A percentile compares a stretch with the other conserved stretches of the same genome.
phyloP scores from a whole-genome alignment of 2,113 vertebrate genomes.

The Dicentrarchus labrax region DNA sequence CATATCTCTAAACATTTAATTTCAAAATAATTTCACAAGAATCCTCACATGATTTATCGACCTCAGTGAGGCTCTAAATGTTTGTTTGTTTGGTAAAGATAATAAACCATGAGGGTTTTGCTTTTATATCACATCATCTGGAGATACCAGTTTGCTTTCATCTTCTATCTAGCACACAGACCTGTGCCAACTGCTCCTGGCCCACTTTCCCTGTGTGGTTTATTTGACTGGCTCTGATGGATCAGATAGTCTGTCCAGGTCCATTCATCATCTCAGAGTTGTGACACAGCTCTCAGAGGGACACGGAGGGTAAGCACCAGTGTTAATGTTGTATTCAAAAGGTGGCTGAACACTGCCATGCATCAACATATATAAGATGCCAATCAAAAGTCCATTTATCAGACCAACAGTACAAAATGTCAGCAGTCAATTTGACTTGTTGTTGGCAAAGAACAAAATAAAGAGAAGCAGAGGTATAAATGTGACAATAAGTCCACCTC shows the following conservation, averaged over 20 bases:
- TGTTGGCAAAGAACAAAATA: neutral
- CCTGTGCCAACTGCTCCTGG: conserved; percentile 23
- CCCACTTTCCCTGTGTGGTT: conserved; percentile 20
- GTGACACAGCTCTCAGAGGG: conserved; percentile 29
- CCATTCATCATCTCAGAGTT: conserved; percentile 39
- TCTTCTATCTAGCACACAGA: neutral
- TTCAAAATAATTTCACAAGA: conserved; percentile 4
- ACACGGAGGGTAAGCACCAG: conserved; percentile 1
- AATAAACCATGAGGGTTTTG: conserved; percentile 10
- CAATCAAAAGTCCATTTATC: conserved; percentile 32
- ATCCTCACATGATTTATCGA: neutral
- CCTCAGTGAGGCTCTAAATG: neutral
- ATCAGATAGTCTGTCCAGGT: conserved; percentile 33
- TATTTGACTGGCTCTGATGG: conserved; percentile 23
- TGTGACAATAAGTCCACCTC: neutral
- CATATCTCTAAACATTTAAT: conserved; percentile 3
- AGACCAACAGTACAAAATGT: neutral
- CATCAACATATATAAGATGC: conserved; percentile 10
- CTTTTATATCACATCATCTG: conserved; percentile 6
- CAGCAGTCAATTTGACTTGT: neutral
- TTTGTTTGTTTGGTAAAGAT: neutral
- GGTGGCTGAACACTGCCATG: conserved; percentile 21
- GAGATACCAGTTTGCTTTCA: conserved; percentile 13
- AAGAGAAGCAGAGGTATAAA: neutral
- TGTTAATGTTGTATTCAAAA: conserved; percentile 31